These are phyloP conservation scores for Andricus quercusramuli DNA, from an alignment of 2,888 invertebrate species.

Conservation along the genomic window DNA sequence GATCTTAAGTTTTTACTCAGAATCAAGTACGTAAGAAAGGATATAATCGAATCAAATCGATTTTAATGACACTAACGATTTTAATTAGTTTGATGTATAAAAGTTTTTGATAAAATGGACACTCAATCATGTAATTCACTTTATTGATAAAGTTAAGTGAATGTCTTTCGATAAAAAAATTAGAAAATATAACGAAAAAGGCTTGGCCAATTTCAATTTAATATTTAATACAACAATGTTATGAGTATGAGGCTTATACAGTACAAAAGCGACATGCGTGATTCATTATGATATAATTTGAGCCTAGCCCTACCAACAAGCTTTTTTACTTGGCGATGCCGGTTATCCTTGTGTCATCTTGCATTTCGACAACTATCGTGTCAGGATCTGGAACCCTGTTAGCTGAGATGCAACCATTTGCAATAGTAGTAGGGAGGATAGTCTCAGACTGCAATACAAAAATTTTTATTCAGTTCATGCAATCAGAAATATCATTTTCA, in stretches of 20 bases:
- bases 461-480: neutral
- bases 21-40: neutral
- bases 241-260: constrained; percentile 15
- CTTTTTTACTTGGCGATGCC: constrained; percentile 78
- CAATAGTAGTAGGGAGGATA: constrained; percentile 74
- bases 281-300: constrained; percentile 42
- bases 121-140: no score
- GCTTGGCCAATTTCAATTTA: neutral
- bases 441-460: constrained; percentile 71
- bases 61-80: no score
- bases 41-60: no score
- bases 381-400: constrained; percentile 77
- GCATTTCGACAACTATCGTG: constrained; percentile 76
- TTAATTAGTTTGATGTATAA: no score
- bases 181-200: neutral
- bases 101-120: no score
- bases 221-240: neutral
- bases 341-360: constrained; percentile 75
- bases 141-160: neutral
- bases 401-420: constrained; percentile 76
- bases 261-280: constrained; percentile 26
- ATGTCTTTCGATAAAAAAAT: neutral
- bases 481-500: no score
- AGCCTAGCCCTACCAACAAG: constrained; percentile 78
- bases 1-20: neutral